phyloP scores from a whole-genome alignment of 2,113 vertebrate species.

The Cyprinodon brontotheroides region DNA sequence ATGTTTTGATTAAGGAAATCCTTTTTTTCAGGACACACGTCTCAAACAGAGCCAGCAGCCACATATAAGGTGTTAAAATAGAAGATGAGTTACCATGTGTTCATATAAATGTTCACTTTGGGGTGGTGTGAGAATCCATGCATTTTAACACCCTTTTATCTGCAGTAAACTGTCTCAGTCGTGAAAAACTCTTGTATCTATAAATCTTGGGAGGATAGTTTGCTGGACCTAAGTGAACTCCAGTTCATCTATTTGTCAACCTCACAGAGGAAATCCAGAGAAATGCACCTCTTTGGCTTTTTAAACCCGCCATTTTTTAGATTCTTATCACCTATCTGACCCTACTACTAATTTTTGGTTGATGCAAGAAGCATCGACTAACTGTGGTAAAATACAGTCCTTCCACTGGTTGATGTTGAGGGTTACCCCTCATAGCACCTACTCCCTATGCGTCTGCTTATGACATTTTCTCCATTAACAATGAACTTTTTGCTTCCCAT shows the following conservation, averaged over 20 bases:
- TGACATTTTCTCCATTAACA: constrained; percentile 67
- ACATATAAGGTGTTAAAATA: background rate
- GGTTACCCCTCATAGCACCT: constrained; percentile 60
- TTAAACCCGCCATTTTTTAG: constrained; percentile 33
- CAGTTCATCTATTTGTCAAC: constrained; percentile 73
- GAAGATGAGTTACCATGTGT: background rate
- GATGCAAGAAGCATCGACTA: constrained; percentile 51
- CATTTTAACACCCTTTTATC: constrained; percentile 40
- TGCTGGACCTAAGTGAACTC: constrained; percentile 32
- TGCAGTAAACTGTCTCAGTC: constrained; percentile 34
- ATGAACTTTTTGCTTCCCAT: constrained; percentile 52
- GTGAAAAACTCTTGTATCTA: constrained; percentile 41
- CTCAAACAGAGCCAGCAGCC: background rate
- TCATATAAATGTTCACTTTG: constrained; percentile 23
- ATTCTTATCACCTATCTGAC: constrained; percentile 69
- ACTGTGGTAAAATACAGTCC: constrained; percentile 50
- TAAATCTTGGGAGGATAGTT: constrained; percentile 45
- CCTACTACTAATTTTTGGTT: constrained; percentile 54
- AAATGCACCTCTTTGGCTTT: constrained; percentile 65
- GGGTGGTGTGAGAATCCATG: constrained; percentile 18
- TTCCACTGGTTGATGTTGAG: constrained; percentile 74
- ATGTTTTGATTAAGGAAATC: constrained; percentile 27
- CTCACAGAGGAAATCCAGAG: constrained; percentile 65
- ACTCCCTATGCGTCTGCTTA: constrained; percentile 49
- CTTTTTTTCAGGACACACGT: background rate